Conservation (phyloP, 2,113 vertebrate species). For the Sinocyclocheilus anshuiensis region DNA sequence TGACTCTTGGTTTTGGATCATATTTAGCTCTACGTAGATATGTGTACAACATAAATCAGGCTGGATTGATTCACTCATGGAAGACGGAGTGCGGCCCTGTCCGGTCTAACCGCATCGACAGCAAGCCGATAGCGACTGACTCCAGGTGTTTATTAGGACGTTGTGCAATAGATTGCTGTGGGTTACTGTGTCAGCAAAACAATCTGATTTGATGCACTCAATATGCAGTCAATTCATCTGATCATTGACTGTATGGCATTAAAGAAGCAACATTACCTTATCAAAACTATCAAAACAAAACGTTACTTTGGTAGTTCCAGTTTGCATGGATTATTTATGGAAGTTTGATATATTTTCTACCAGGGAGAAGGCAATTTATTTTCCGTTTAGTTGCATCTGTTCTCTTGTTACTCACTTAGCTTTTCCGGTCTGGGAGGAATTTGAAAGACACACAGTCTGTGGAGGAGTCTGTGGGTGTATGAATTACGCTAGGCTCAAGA, state of each 20-base stretch:
- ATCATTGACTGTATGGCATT: constrained; percentile 21
- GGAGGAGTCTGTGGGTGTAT: constrained; percentile 43
- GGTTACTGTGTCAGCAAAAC: constrained; percentile 49
- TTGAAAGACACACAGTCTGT: constrained; percentile 28
- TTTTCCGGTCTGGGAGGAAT: constrained; percentile 21
- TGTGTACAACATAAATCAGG: constrained; percentile 3
- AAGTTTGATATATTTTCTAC: constrained; percentile 7
- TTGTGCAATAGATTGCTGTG: constrained; percentile 34
- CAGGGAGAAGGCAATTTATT: constrained; percentile 14
- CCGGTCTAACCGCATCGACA: constrained; percentile 65
- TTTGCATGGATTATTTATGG: not conserved
- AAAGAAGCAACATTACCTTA: not conserved
- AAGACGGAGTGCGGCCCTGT: constrained; percentile 31
- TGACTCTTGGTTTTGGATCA: not conserved
- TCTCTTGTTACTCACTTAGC: constrained; percentile 36
- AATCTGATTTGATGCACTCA: constrained; percentile 31
- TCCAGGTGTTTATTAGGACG: constrained; percentile 44
- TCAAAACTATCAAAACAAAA: not conserved
- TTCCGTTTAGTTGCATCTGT: constrained; percentile 28
- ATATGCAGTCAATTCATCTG: constrained; percentile 35
- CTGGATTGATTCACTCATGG: constrained; percentile 31
- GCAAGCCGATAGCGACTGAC: constrained; percentile 66
- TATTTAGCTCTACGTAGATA: constrained; percentile 3
- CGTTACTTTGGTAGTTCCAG: not conserved
- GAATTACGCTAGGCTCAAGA: constrained; percentile 38